Evolutionary conservation across 2,888 invertebrate species (phyloP).

Genomic region (Oxycera nigricornis): DNA sequence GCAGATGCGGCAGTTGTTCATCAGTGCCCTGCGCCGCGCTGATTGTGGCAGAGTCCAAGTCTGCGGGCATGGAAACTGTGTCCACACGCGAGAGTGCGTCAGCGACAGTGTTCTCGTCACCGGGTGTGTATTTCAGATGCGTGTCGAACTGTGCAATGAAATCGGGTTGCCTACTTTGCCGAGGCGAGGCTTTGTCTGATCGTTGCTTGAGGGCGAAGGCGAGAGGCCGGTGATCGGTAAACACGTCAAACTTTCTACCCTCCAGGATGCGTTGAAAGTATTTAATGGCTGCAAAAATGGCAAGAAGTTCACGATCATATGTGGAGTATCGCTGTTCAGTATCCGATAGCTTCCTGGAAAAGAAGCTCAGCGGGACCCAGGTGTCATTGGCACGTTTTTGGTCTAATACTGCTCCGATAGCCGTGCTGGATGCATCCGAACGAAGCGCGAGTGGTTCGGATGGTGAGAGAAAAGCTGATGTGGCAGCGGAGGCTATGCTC

Average conservation of each 20-base stretch:
- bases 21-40: neutral
- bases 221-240: neutral
- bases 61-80: neutral
- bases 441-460: neutral
- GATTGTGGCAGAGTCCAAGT: neutral
- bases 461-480: too few species aligned
- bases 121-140: neutral
- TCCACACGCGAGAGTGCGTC: neutral
- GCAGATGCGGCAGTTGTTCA: too few species aligned
- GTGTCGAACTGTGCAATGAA: neutral
- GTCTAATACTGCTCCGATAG: neutral
- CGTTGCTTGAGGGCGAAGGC: neutral
- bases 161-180: too few species aligned
- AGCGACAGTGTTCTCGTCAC: neutral
- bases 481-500: neutral
- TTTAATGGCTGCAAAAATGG: neutral
- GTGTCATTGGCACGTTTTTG: neutral
- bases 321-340: neutral
- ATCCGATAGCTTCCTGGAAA: neutral
- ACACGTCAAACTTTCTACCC: neutral
- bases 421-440: neutral
- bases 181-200: neutral
- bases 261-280: neutral
- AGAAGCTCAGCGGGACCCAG: neutral
- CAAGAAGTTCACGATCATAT: neutral